phyloP scores from a whole-genome alignment of 2,888 invertebrate genomes.

The Drosophila setosimentum region DNA sequence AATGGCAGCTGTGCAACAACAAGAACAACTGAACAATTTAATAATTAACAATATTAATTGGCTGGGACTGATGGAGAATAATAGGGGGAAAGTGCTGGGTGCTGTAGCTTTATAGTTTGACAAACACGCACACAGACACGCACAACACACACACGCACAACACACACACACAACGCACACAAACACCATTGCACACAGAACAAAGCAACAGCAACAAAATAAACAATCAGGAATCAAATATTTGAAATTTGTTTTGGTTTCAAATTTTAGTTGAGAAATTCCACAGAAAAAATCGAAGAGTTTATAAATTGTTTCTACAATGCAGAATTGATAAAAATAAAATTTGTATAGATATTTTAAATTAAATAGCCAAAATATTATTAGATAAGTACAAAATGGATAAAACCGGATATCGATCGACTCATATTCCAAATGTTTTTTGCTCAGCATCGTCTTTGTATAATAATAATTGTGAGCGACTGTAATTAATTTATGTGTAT shows the following conservation, averaged over 20 bases:
- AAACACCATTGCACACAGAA: constrained; percentile 9
- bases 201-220: background rate
- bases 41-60: constrained; percentile 1
- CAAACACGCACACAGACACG: background rate
- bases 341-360: constrained; percentile 23
- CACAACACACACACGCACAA: constrained; percentile 7
- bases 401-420: constrained; percentile 17
- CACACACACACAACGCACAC: constrained; percentile 13
- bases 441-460: constrained; percentile 31
- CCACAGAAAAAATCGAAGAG: background rate
- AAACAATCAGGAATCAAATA: background rate
- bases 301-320: constrained; percentile 28
- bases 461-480: constrained; percentile 22
- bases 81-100: background rate
- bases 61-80: constrained; percentile 12
- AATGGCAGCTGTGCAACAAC: constrained; percentile 32
- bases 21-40: constrained; percentile 26
- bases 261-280: constrained; percentile 15
- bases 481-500: constrained; percentile 10
- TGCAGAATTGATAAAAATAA: constrained; percentile 25
- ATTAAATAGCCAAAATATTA: constrained; percentile 31
- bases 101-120: constrained; percentile 4
- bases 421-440: constrained; percentile 32
- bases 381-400: constrained; percentile 20
- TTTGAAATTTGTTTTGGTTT: constrained; percentile 26